These are phyloP conservation scores for Notolepis coatsorum DNA, from an alignment of 2,797 vertebrate species.

Conservation along the genomic window DNA sequence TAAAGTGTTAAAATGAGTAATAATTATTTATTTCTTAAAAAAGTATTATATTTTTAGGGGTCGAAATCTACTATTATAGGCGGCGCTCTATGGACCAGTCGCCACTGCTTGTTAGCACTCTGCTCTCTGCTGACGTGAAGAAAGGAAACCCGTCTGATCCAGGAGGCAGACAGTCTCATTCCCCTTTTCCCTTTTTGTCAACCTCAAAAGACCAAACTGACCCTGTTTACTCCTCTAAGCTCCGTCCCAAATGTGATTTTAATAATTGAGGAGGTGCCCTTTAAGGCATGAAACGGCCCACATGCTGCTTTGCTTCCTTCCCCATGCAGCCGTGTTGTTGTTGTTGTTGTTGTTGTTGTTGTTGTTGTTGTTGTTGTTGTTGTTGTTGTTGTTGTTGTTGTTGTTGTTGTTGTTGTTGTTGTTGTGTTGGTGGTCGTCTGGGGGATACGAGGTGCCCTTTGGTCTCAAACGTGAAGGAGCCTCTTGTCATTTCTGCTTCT, in stretches of 20 bases:
- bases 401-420: too few relatives aligned
- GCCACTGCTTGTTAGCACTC: slow-evolving; percentile 28
- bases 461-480: slow-evolving; percentile 49
- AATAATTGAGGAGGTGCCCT: slow-evolving; percentile 83
- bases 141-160: slow-evolving; percentile 38
- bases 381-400: too few relatives aligned
- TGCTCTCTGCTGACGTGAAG: slow-evolving; percentile 28
- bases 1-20: too few relatives aligned
- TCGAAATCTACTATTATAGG: neutral
- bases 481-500: slow-evolving; percentile 44
- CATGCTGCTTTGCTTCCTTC: slow-evolving; percentile 42
- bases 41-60: too few relatives aligned
- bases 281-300: slow-evolving; percentile 67
- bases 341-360: too few relatives aligned
- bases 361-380: too few relatives aligned
- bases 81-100: too few relatives aligned
- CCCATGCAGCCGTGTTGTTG: slow-evolving; percentile 23
- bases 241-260: slow-evolving; percentile 82
- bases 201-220: slow-evolving; percentile 59
- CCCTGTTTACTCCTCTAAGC: slow-evolving; percentile 48
- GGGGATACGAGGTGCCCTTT: too few relatives aligned
- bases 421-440: too few relatives aligned
- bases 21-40: slow-evolving; percentile 19
- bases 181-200: slow-evolving; percentile 63
- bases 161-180: slow-evolving; percentile 59